phyloP scores from a whole-genome alignment of 1,140 invertebrate species.

The Papilio dardanus region DNA sequence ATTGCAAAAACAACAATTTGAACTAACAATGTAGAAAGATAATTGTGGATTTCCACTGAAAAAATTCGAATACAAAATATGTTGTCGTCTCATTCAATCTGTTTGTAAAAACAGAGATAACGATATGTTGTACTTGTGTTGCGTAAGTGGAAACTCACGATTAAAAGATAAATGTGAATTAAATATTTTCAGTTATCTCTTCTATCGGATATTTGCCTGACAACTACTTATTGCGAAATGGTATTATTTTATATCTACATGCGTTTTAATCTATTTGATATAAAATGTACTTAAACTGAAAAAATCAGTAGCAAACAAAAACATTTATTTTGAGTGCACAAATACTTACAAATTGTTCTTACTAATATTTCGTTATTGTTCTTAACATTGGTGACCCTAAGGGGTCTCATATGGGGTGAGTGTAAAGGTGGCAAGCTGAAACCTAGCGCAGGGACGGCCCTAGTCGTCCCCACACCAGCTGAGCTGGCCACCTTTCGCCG shows the following conservation, averaged over 20 bases:
- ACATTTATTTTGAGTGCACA: neutral
- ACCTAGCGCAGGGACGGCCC: too few relatives aligned
- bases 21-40: neutral
- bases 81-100: neutral
- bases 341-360: neutral
- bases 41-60: neutral
- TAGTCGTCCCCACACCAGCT: too few relatives aligned
- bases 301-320: neutral
- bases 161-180: neutral
- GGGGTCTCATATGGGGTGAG: too few relatives aligned
- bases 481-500: too few relatives aligned
- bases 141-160: neutral
- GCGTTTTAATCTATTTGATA: conserved; percentile 6
- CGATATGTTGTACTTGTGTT: neutral
- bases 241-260: neutral
- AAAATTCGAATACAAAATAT: neutral
- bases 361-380: too few relatives aligned
- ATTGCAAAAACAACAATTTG: neutral
- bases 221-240: conserved; percentile 16
- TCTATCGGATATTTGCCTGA: neutral
- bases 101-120: neutral
- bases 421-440: too few relatives aligned
- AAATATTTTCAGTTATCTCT: neutral
- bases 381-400: too few relatives aligned
- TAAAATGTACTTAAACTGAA: neutral